phyloP scores from a whole-genome alignment of 2,113 vertebrate genomes.

The Cephalopholis sonnerati region DNA sequence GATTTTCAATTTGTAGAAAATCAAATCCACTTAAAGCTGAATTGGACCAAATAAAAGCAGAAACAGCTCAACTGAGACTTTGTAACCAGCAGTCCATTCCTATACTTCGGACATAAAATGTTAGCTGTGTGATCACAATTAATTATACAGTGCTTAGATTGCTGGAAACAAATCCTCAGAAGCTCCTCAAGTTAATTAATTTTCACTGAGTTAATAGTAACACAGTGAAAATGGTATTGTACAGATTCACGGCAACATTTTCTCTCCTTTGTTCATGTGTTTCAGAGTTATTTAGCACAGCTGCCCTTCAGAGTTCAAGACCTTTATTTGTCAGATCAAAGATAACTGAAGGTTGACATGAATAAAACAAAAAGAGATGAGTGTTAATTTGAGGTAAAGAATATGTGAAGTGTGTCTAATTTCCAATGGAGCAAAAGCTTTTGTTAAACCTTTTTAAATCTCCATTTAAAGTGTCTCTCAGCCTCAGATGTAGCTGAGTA shows the following conservation, averaged over 20 bases:
- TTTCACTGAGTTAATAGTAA: neutral
- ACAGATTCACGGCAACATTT: neutral
- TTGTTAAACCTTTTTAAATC: neutral
- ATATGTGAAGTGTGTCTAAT: neutral
- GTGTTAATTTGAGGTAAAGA: neutral
- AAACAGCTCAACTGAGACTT: neutral
- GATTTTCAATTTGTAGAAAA: constrained; percentile 12
- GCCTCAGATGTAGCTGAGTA: neutral
- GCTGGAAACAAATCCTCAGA: neutral
- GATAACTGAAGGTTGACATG: neutral
- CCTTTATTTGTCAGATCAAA: neutral
- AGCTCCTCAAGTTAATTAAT: neutral
- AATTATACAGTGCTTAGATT: neutral
- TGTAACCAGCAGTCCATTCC: neutral
- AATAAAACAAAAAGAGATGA: neutral
- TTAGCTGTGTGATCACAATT: neutral
- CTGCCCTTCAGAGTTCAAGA: neutral
- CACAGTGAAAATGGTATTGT: neutral
- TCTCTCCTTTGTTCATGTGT: neutral
- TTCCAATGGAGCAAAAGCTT: neutral
- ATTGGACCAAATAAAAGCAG: neutral
- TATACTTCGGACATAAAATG: neutral
- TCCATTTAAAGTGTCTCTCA: neutral
- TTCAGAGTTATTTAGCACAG: neutral
- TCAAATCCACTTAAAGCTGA: neutral